Conservation (phyloP, 2,888 invertebrate genomes). For the Heteromurus nitidus region DNA sequence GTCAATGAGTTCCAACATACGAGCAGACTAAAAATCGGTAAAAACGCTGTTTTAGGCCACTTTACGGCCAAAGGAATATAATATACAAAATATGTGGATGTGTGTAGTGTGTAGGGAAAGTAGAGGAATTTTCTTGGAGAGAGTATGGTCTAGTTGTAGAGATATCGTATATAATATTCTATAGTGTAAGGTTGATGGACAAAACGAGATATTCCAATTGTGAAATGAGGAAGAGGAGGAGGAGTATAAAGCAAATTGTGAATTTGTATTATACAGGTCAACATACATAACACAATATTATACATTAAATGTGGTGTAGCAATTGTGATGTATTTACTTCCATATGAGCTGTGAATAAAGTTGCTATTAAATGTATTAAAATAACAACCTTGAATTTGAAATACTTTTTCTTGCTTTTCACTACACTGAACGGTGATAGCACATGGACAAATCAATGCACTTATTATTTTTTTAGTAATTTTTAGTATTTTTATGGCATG, state of each 20-base stretch:
- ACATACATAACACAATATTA: conserved; percentile 8
- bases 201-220: neutral
- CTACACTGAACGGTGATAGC: no score
- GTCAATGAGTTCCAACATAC: no score
- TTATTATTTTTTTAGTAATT: no score
- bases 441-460: no score
- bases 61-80: no score
- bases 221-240: neutral
- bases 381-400: conserved; percentile 17
- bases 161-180: no score
- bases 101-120: neutral
- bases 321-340: conserved; percentile 67
- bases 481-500: no score
- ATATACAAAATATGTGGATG: neutral
- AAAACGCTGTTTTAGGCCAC: no score
- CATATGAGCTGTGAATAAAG: conserved; percentile 67
- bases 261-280: conserved; percentile 57
- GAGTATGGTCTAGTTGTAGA: no score
- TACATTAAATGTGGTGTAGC: conserved; percentile 63
- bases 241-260: conserved; percentile 28
- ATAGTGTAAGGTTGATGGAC: neutral
- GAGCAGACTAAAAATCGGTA: no score
- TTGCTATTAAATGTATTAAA: conserved; percentile 63
- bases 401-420: no score
- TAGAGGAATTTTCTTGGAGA: neutral